Conservation (phyloP, 2,888 invertebrate species). For the Ormyrus labotus region DNA sequence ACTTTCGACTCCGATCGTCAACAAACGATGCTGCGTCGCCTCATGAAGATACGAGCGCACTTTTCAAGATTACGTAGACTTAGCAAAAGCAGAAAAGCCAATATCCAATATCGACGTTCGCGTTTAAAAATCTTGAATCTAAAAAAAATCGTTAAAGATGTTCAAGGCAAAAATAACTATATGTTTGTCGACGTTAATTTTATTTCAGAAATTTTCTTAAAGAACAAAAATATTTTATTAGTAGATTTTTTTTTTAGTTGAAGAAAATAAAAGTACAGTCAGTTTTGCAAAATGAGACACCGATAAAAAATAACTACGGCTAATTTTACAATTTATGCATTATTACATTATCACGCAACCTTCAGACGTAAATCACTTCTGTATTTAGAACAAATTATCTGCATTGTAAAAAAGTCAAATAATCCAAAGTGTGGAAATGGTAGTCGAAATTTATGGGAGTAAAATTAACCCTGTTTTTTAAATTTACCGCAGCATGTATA, state of each 20-base stretch:
- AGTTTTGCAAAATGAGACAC: neutral
- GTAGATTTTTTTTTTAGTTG: neutral
- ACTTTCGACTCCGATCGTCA: conserved; percentile 55
- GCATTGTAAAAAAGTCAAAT: conserved; percentile 7
- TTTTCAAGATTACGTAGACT: neutral
- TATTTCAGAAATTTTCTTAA: too few relatives aligned
- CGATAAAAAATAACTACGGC: conserved; percentile 1
- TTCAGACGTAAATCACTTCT: conserved; percentile 8
- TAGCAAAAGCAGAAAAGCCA: too few relatives aligned
- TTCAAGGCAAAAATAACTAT: too few relatives aligned
- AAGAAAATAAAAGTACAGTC: neutral
- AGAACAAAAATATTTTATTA: too few relatives aligned
- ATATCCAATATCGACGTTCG: too few relatives aligned
- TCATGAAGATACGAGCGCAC: conserved; percentile 13
- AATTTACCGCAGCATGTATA: neutral
- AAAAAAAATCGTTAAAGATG: too few relatives aligned
- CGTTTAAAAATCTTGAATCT: too few relatives aligned
- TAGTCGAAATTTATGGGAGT: conserved; percentile 18
- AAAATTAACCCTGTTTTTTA: conserved; percentile 11
- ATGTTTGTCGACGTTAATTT: too few relatives aligned
- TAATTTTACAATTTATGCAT: conserved; percentile 9
- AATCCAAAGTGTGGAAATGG: conserved; percentile 18
- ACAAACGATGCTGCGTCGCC: conserved; percentile 14
- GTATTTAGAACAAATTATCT: conserved; percentile 21
- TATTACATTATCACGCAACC: conserved; percentile 12